Conservation (phyloP, 1,140 invertebrate genomes). For the Drosophila sulfurigaster region DNA sequence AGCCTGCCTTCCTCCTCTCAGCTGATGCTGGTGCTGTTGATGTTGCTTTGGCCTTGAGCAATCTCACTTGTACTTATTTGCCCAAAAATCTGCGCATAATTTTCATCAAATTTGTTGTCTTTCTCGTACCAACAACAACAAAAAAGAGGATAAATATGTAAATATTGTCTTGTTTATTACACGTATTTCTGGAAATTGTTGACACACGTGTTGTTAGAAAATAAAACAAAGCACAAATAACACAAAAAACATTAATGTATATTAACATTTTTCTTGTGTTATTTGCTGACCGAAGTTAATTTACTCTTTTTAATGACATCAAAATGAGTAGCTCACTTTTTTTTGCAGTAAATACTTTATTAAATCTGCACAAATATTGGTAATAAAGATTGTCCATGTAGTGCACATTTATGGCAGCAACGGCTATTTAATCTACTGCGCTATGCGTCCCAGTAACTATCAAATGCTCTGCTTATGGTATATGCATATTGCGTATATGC, state of each 20-base stretch:
- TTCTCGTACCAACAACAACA: not conserved
- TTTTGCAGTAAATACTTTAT: not conserved
- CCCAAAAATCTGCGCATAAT: constrained; percentile 37
- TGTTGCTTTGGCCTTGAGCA: not conserved
- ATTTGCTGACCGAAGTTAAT: constrained; percentile 13
- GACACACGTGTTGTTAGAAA: constrained; percentile 30
- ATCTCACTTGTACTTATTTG: constrained; percentile 1
- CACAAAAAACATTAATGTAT: not conserved
- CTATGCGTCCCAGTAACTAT: not conserved
- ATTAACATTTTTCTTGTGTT: not conserved
- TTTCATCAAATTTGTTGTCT: constrained; percentile 29
- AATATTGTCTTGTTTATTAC: constrained; percentile 40
- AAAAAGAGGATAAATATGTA: constrained; percentile 32
- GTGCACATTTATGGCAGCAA: not conserved
- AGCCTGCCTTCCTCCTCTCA: not conserved
- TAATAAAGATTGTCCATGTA: not conserved
- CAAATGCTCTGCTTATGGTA: not conserved
- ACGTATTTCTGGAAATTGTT: constrained; percentile 30
- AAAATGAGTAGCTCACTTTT: not conserved
- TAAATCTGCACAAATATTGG: not conserved
- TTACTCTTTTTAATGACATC: not conserved
- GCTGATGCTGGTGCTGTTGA: not conserved
- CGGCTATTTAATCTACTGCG: too few relatives aligned
- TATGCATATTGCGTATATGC: not conserved
- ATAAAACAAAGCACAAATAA: constrained; percentile 4